These are phyloP conservation scores for Uromys caudimaculatus DNA, from an alignment of 2,797 vertebrate genomes.

Conservation along the genomic window DNA sequence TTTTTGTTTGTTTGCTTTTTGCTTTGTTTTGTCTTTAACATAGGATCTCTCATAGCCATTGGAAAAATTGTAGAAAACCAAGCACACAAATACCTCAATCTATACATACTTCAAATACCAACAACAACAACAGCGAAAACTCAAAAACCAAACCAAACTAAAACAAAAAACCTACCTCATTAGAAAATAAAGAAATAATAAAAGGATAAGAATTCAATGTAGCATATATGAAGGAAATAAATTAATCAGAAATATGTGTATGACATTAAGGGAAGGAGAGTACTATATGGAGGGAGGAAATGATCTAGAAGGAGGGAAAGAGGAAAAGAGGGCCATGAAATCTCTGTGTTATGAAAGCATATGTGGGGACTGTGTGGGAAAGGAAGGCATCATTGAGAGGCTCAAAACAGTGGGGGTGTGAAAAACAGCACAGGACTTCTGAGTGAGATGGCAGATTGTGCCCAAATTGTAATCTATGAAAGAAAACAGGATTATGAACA, in stretches of 20 bases:
- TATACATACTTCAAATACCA: background rate
- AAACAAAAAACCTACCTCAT: background rate
- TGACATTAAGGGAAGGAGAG: background rate
- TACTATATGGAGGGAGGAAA: too few species aligned
- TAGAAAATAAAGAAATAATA: background rate
- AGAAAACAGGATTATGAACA: background rate
- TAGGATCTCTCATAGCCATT: background rate
- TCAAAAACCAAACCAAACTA: background rate
- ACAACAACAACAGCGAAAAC: background rate
- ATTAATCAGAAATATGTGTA: background rate
- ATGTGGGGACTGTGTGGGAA: background rate
- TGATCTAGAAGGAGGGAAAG: background rate
- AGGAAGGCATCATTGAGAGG: background rate
- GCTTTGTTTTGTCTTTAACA: background rate
- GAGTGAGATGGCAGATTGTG: background rate
- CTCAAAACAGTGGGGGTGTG: background rate
- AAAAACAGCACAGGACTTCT: background rate
- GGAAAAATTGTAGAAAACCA: background rate
- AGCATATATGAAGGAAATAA: background rate
- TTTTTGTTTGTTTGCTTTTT: background rate
- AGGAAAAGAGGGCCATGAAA: background rate
- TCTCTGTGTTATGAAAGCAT: background rate
- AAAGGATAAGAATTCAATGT: background rate
- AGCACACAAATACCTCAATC: background rate
- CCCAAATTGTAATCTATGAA: background rate